phyloP scores from a whole-genome alignment of 1,140 invertebrate species.

The Polypedilum vanderplanki region DNA sequence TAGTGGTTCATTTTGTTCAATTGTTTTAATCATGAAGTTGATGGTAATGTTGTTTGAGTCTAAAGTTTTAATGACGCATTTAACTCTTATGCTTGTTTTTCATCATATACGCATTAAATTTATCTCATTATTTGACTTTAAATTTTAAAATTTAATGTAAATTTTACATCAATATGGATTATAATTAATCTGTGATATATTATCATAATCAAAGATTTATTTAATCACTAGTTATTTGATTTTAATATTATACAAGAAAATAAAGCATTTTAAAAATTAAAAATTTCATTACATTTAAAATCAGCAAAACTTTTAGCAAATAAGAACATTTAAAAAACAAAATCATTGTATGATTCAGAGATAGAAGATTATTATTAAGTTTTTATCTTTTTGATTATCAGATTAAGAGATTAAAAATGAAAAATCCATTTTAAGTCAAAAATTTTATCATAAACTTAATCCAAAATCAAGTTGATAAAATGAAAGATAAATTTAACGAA shows the following conservation, averaged over 20 bases:
- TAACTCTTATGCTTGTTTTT: background rate
- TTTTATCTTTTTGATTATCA: background rate
- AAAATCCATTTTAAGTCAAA: background rate
- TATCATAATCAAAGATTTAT: no score
- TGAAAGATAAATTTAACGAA: background rate
- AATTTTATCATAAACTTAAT: background rate
- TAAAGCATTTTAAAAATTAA: no score
- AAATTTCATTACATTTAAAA: no score
- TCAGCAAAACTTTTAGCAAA: no score
- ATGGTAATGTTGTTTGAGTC: background rate
- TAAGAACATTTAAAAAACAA: no score
- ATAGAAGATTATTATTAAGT: no score
- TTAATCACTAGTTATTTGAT: no score
- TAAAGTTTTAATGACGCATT: background rate
- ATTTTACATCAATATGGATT: no score
- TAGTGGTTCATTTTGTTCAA: background rate
- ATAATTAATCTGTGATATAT: no score
- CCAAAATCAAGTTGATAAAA: background rate
- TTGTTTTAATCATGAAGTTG: background rate
- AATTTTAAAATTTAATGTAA: no score
- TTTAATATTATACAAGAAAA: no score
- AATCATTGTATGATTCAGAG: no score
- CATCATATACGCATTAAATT: background rate
- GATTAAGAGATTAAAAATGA: background rate
- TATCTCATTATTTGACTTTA: background rate